Evolutionary conservation across 2,888 invertebrate genomes (phyloP), one percentile per base, ranked within the genome.

Genomic region (Spialia ferax): DNA sequence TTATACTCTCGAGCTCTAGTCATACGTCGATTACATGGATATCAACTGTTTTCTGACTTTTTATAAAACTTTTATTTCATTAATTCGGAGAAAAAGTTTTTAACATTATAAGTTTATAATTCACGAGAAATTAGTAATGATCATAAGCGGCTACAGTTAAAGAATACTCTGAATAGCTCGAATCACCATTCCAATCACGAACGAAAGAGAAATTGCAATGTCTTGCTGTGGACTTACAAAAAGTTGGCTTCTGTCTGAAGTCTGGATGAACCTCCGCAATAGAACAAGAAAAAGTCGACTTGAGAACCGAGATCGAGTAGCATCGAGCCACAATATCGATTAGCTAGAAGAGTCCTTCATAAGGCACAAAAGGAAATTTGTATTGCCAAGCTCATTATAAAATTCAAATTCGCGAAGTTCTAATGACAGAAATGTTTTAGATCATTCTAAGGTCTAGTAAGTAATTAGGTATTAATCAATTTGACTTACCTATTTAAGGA

Each of bases 261-360:
- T 22, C 72, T 70, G 60, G 60, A 70, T 59, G 64, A 56, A 69
- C 72, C 65, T 52, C 76, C 73, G 79, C 78, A 79, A 77, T 75
- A 20, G 73, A 71, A 66, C 71, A 77, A 78, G 75, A 78, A 80
- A 79, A 80, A 79, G 75, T 75, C 22, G 76, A 69, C 74, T 61
- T 62, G 69, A 69, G 72, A 63, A 70, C 69, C 69, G 64, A 70
- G 68, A 72, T 70, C 65, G 48, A 74, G 71, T 68, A 69, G 69
- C 68, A 57, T 15, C 55, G 20, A 63, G n/a, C n/a, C 5, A 1
- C 5, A 23, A 23, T 29, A 35, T 23, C 48, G 48, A 50, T 23
- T 42, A 22, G 10, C 26, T 56, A 48, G 56, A 56, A 56, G n/a
- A 22, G 48, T 1, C 55, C 18, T 10, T 18, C 6, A 29, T 50